Evolutionary conservation across 1,140 invertebrate genomes (phyloP), one percentile per base, ranked within the genome.

Genomic region (Drosophila fuyamai): DNA sequence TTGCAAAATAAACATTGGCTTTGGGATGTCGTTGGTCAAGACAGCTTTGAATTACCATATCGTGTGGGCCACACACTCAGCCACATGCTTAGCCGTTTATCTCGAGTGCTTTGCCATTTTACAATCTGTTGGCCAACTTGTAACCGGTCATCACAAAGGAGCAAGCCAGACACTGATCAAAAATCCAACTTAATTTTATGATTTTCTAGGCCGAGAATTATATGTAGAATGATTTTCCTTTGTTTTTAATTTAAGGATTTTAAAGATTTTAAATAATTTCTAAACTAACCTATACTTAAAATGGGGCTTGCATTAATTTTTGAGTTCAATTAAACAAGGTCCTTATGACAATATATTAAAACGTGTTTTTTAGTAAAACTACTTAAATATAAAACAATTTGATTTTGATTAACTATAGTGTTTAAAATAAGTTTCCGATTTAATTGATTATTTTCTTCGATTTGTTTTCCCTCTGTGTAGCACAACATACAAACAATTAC

Each of bases 1-100:
- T 40, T 2, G 4, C 29, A 9, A 68, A 66, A 54, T 6, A 35
- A 18, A 51, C 16, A 29, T 3, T 16, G 12, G 18, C 27, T 13
- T 5, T 23, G 35, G 6, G 4, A 7, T 35, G 54, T 13, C 53
- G 58, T 62, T 36, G 8, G 12, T 41, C 27, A 32, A 41, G 14
- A 47, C 8, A 7, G 6, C 9, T 27, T 38, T 32, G 9, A 16
- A 66, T 47, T 70, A 40, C 43, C 50, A 68, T 56, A 56, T 68
- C 16, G 23, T 70, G 51, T 57, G 41, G 67, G 59, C 57, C 61
- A 70, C 59, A 70, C 54, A 76, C 56, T 63, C 47, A 43, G 50
- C 40, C 50, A 83, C 56, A 75, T 75, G 63, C 32, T 65, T 41
- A 54, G 65, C 40, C 53, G 63, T 66, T 73, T 73, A 63, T 53